Evolutionary conservation across 2,113 vertebrate species (phyloP).

Genomic region (Eptatretus burgeri): DNA sequence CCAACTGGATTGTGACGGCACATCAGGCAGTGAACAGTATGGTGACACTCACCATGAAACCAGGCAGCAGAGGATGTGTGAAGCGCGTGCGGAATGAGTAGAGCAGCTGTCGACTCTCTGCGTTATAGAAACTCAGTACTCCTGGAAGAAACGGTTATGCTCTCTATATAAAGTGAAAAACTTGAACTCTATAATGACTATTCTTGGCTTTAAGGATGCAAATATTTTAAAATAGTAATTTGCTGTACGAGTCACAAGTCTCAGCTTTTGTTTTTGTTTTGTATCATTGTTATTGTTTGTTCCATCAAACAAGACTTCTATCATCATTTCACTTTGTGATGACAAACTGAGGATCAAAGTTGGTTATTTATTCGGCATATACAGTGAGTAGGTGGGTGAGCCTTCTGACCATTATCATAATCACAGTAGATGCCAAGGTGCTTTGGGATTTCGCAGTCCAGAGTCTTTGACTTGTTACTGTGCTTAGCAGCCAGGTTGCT

Average conservation of each 20-base stretch:
- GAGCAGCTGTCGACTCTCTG: constrained; percentile 36
- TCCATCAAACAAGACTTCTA: background rate
- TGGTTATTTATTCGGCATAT: background rate
- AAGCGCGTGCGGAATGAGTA: constrained; percentile 60
- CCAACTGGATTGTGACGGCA: too few species aligned
- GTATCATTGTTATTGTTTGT: background rate
- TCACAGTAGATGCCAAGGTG: constrained; percentile 59
- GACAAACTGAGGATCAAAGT: background rate
- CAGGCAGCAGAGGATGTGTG: constrained; percentile 46
- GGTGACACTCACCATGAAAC: constrained; percentile 49
- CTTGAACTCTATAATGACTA: too few species aligned
- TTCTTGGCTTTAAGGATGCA: background rate
- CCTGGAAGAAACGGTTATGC: constrained; percentile 20
- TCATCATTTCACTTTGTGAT: background rate
- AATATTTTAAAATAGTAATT: too few species aligned
- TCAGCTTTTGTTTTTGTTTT: background rate
- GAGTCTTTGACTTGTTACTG: constrained; percentile 50
- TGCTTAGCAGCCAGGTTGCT: constrained; percentile 51
- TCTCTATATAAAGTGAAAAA: constrained; percentile 4
- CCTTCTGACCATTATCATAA: constrained; percentile 40
- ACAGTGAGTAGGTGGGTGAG: background rate
- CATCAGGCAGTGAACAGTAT: too few species aligned
- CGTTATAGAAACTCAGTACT: constrained; percentile 51
- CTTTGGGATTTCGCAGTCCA: constrained; percentile 37
- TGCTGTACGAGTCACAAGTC: background rate